Evolutionary conservation across 2,113 vertebrate genomes (phyloP).

Genomic region (Gymnorhina tibicen): DNA sequence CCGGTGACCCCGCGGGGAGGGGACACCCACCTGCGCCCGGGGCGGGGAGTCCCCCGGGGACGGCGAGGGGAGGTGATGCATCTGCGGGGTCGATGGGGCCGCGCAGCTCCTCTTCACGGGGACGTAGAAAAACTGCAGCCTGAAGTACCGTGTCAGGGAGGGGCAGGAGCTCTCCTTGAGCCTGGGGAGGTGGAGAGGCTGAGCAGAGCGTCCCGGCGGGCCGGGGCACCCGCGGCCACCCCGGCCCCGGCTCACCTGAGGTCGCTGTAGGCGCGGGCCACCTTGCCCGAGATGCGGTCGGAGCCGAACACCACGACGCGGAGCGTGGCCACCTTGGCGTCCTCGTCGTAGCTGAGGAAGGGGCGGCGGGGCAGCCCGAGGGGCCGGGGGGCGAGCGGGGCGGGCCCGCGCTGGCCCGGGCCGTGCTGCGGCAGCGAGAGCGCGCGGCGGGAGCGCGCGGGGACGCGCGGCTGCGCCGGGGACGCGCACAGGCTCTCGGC

Average conservation of each 20-base stretch:
- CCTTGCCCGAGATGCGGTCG: slow-evolving; percentile 90
- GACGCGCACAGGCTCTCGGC: slow-evolving; percentile 85
- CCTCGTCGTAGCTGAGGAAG: slow-evolving; percentile 87
- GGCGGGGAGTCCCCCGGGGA: not conserved
- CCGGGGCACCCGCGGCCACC: rapidly evolving
- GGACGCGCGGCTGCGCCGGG: slow-evolving; percentile 60
- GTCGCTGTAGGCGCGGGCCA: slow-evolving; percentile 89
- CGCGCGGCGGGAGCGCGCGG: too few species aligned
- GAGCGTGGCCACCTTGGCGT: slow-evolving; percentile 76
- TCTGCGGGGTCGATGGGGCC: not conserved
- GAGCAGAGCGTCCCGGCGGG: not conserved
- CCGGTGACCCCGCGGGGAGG: rapidly evolving
- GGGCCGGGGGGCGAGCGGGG: slow-evolving; percentile 43
- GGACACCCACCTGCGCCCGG: slow-evolving; percentile 32
- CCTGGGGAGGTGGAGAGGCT: slow-evolving; percentile 22
- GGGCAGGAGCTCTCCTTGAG: slow-evolving; percentile 83
- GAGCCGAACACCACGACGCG: slow-evolving; percentile 94
- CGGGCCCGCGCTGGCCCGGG: slow-evolving; percentile 29
- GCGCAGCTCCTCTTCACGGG: slow-evolving; percentile 80
- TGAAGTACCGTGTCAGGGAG: slow-evolving; percentile 84
- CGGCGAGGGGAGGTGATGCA: not conserved
- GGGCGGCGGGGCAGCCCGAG: slow-evolving; percentile 81
- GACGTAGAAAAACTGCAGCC: slow-evolving; percentile 90
- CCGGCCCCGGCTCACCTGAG: slow-evolving; percentile 64
- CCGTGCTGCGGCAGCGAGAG: too few species aligned